phyloP scores from a whole-genome alignment of 1,140 invertebrate species.

The Adelges cooleyi region DNA sequence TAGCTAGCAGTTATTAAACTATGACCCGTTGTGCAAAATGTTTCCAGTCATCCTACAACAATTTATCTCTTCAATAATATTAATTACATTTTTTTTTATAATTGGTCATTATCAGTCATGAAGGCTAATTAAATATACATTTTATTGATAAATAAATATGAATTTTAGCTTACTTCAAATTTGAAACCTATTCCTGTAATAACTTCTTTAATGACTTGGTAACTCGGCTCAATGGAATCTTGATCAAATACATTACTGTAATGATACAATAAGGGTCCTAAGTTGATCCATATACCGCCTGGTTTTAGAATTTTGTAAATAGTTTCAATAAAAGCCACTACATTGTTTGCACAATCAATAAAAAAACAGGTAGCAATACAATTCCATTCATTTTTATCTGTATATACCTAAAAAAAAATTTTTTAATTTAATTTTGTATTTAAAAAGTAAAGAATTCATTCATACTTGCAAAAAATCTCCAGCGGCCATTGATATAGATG shows the following conservation, averaged over 20 bases:
- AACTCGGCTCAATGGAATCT: conserved; percentile 87
- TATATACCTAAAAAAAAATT: conserved; percentile 52
- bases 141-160: no score
- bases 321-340: conserved; percentile 87
- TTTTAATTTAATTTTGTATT: conserved; percentile 20
- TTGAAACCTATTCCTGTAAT: conserved; percentile 78
- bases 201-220: conserved; percentile 69
- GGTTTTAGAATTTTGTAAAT: conserved; percentile 86
- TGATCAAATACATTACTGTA: conserved; percentile 80
- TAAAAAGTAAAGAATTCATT: not conserved
- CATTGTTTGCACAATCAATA: conserved; percentile 94
- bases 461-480: conserved; percentile 80
- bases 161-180: conserved; percentile 66
- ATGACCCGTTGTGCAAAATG: no score
- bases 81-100: no score
- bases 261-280: conserved; percentile 91
- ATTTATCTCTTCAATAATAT: no score
- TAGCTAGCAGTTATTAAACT: no score
- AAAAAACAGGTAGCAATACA: conserved; percentile 96
- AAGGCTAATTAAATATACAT: no score
- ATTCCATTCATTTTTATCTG: conserved; percentile 65
- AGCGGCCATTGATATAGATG: conserved; percentile 88
- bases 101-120: no score
- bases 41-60: no score
- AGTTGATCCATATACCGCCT: conserved; percentile 73